Evolutionary conservation across 1,140 invertebrate species (phyloP), one percentile per base, ranked within the genome.

Genomic region (Pogonomyrmex californicus): DNA sequence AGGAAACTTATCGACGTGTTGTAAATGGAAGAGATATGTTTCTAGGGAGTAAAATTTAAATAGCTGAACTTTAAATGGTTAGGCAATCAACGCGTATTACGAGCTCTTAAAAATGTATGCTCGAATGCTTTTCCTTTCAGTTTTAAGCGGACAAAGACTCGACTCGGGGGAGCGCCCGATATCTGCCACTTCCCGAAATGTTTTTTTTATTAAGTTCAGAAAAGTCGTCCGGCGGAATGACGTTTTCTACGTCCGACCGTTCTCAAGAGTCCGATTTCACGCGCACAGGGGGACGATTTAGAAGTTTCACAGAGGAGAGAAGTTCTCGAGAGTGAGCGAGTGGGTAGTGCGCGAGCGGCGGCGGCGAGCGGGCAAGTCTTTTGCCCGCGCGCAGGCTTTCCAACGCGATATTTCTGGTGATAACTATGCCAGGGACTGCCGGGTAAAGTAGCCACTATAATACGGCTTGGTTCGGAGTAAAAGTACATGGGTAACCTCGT

Each of bases 361-460:
- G 66, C 78, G 60, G 33, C 49, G 60, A 68, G 41, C 44, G 41
- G 41, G 41, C 44, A 68, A 41, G n/a, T 23, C 70, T 73, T 79
- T 79, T 79, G 76, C 62, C 38, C 56, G 36, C 56, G 51, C 60
- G 17, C 83, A 77, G 73, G 88, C 89, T 91, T 91, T 91, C 90
- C 87, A 91, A 87, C 87, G 36, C 47, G 89, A 91, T 91, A 91
- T 91, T 91, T 91, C 89, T 89, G 88, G 86, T 86, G 88, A 81
- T 93, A 93, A 93, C 93, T 93, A 92, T 91, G 93, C 92, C 91
- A 92, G 92, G 92, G 91, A 90, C 90, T 93, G 90, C 87, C 88
- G 88, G 86, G 83, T 89, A 86, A 68, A 91, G 88, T 89, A 89
- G 92, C 85, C 88, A 90, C 90, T 92, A 85, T 91, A 87, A 90